Evolutionary conservation across 2,888 invertebrate species (phyloP), one percentile per base, ranked within the genome.

Genomic region (Spisula solida): DNA sequence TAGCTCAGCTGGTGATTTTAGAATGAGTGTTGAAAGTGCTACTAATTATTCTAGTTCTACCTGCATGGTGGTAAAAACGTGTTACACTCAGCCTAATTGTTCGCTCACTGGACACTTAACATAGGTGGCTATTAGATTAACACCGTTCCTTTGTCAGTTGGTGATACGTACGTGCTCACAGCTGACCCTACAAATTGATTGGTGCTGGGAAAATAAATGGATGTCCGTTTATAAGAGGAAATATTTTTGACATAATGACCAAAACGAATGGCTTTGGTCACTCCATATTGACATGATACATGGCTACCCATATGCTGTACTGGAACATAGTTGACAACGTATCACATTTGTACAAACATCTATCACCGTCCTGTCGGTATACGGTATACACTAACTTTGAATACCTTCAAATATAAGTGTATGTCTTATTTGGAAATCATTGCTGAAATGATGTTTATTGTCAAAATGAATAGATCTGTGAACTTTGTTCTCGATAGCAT

Each of bases 131-230:
- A 29, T 12, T 25, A 25, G 70, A 70, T 70, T 70, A 70, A 25
- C 25, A 25, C 4, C 29, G 29, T 70, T 31, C 10, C n/a, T 70
- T 25, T 41, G 41, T 12, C 70, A 25, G 29, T 14, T 25, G 31
- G 8, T 14, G 66, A 70, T 70, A 31, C 70, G n/a, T 70, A 29
- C 0, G 8, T 25, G 29, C 70, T 70, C 25, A 14, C 25, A 25
- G 70, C 29, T 70, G 70, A 70, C 70, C 56, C n/a, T n/a, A 6
- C 70, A 29, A 70, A 70, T 70, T 31, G 29, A 70, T 70, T 70
- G 14, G 29, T 70, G 29, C 70, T 29, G 70, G 70, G 29, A 70
- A 70, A 70, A 70, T 70, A 29, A 70, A 70, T 70, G 10, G 25
- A 0, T 70, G 29, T 29, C n/a, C 70, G 56, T 56, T 56, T 56